Conservation (phyloP, 92 coral and sea anemone genomes). For the Epizoanthus ramosus region DNA sequence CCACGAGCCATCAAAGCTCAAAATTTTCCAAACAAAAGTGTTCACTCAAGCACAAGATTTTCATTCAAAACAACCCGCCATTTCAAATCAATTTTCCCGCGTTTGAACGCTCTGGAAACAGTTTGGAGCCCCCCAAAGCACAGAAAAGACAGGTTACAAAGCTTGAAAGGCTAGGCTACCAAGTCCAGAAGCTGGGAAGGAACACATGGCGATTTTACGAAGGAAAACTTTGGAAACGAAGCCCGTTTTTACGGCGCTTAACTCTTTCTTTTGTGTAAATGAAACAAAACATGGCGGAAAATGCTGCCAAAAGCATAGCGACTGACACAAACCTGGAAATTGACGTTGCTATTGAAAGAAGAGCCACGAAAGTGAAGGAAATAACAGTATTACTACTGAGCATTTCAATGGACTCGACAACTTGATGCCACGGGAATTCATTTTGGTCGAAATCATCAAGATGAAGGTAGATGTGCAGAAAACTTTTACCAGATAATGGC, state of each 20-base stretch:
- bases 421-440: conserved; percentile 12
- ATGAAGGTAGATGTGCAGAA: conserved; percentile 28
- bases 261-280: conserved; percentile 24
- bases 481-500: conserved; percentile 26
- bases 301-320: conserved; percentile 32
- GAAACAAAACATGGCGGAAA: conserved; percentile 40
- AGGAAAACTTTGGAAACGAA: conserved; percentile 12
- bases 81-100: neutral
- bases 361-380: neutral
- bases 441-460: conserved; percentile 28
- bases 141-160: conserved; percentile 37
- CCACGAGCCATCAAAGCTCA: conserved; percentile 15
- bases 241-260: conserved; percentile 21
- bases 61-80: conserved; percentile 12
- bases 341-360: conserved; percentile 24
- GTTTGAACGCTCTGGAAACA: conserved; percentile 37
- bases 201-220: conserved; percentile 35
- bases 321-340: conserved; percentile 23
- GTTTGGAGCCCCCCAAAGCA: conserved; percentile 36
- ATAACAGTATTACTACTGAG: conserved; percentile 29
- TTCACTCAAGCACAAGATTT: conserved; percentile 8
- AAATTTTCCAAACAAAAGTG: conserved; percentile 18
- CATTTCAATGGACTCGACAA: conserved; percentile 29
- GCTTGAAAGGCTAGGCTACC: conserved; percentile 36
- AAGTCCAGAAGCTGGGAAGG: conserved; percentile 33